Base-by-base conservation (phyloP, 2,113 vertebrate species). In the Garra rufa region DNA sequence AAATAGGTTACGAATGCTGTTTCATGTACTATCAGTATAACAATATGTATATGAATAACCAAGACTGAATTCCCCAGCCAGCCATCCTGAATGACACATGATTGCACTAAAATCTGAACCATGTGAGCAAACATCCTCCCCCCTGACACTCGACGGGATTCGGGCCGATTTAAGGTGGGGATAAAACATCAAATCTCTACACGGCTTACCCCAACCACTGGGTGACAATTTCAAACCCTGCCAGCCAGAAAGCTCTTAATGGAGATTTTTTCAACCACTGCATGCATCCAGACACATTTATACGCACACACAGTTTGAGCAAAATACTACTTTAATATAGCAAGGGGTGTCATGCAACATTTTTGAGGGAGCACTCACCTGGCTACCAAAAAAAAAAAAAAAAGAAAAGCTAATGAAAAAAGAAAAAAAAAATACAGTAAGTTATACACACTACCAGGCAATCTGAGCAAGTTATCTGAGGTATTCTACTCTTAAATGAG, bases 161-260 rank as follows among this genome's bases (percentile, higher is more conserved):
- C 46, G 43, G 80, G 57, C 79, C 26, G 79, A 90, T 82, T 78
- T 84, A 61, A 85, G 50, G 63, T 82, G 3, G 52, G 24, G 74
- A 85, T 81, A 81, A 88, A 85, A 82, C 77, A 83, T 84, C 61
- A 83, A 86, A 86, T 86, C 50, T 75, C 67, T 74, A 4, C 6
- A 21, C 3, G 1, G 30, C 67, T 75, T 67, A 30, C 21, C 67
- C 77, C 48, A 26, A 63, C n/a, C 81, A 41, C 44, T 38, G 69
- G 21, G 21, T 3, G 83, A 48, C 61, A 34, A 13, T 10, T 17
- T 71, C 50, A 63, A 41, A 44, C 71, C 70, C 30, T 48, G 26
- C 81, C 28, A 76, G 43, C 13, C 79, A 81, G 13, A 43, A 75
- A 71, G 76, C 76, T 75, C 26, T 50, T 75, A 50, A 75, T 75